A percentile compares a stretch with the other conserved stretches of the same genome.
Evolutionary conservation across 2,113 vertebrate species (phyloP).

Genomic region (Centropristis striata): DNA sequence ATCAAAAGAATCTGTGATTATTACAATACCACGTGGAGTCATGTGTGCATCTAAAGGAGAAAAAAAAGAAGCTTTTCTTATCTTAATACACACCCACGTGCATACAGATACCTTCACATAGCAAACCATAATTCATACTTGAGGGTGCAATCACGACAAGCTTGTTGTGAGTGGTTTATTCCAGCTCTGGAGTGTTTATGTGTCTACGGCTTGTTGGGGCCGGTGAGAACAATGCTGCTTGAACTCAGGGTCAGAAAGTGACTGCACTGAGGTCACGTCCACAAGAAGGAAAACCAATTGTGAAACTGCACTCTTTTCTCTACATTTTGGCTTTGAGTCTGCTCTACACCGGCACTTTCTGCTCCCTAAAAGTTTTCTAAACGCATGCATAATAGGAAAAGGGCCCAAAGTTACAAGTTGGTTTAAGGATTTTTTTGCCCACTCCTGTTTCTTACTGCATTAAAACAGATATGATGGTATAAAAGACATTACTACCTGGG

Average conservation of each 20-base stretch:
- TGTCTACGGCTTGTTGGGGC: neutral
- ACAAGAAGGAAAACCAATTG: neutral
- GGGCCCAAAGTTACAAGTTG: no score
- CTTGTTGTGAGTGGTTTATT: constrained; percentile 35
- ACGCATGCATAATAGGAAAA: neutral
- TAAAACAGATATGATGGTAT: no score
- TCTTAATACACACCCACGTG: constrained; percentile 63
- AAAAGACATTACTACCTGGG: no score
- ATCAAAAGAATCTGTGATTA: constrained; percentile 79
- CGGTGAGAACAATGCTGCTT: constrained; percentile 12
- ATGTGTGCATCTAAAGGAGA: constrained; percentile 36
- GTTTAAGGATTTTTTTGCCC: no score
- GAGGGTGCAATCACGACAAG: constrained; percentile 16
- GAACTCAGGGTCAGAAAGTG: constrained; percentile 5
- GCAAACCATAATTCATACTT: constrained; percentile 48
- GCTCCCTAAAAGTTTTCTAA: neutral
- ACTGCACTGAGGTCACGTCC: neutral
- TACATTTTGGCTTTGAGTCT: neutral
- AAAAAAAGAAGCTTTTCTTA: constrained; percentile 47
- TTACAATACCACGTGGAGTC: constrained; percentile 71
- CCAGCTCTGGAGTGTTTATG: constrained; percentile 11
- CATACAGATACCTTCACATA: constrained; percentile 56
- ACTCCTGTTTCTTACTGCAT: no score
- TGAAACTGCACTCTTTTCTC: neutral
- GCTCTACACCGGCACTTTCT: neutral